phyloP scores from a whole-genome alignment of 2,797 vertebrate genomes.

The Poecilia wingei region DNA sequence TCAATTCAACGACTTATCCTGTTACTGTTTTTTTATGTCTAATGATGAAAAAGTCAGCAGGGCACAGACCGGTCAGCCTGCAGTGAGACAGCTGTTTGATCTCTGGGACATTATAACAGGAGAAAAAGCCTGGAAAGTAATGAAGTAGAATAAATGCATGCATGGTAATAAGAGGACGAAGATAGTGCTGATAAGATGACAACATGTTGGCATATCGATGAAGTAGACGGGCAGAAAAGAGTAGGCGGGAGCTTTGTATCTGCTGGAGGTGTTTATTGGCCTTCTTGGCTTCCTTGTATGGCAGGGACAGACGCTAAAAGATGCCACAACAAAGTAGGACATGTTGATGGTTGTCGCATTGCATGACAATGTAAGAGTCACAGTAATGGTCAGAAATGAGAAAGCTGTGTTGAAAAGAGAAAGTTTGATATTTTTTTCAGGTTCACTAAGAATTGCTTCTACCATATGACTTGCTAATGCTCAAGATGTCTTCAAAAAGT shows the following conservation, averaged over 20 bases:
- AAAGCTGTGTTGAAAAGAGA: neutral
- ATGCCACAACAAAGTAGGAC: neutral
- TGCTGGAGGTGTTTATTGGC: neutral
- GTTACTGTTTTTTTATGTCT: neutral
- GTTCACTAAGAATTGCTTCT: neutral
- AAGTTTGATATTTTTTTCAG: neutral
- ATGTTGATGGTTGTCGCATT: neutral
- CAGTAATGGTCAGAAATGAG: neutral
- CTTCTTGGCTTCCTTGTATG: neutral
- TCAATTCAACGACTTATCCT: neutral
- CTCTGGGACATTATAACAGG: constrained; percentile 7
- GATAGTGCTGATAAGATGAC: neutral
- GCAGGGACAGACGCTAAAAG: neutral
- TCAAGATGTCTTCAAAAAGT: neutral
- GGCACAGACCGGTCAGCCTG: neutral
- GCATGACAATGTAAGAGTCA: neutral
- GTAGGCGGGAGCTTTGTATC: neutral
- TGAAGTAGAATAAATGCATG: constrained; percentile 12
- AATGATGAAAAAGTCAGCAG: neutral
- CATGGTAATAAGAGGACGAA: constrained; percentile 6
- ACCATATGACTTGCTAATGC: neutral
- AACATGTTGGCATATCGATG: neutral
- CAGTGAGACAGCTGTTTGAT: constrained; percentile 29
- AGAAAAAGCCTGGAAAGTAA: neutral
- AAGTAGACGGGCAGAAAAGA: neutral